Conservation (phyloP, 2,888 invertebrate species). For the Noctua janthe region DNA sequence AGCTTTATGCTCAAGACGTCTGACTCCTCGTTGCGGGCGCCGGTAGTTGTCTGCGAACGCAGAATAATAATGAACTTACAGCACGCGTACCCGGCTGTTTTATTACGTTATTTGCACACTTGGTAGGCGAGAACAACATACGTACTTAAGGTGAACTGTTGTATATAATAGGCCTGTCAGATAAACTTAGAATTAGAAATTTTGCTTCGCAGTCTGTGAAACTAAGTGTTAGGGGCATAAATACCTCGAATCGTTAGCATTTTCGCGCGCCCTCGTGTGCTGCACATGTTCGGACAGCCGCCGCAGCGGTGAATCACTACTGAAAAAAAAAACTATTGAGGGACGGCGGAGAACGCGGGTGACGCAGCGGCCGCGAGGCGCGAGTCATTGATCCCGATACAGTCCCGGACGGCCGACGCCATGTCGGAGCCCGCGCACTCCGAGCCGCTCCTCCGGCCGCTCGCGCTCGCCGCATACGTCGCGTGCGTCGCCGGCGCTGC, state of each 20-base stretch:
- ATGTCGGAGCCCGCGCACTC: constrained; percentile 80
- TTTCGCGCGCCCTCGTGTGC: constrained; percentile 77
- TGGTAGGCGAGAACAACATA: constrained; percentile 52
- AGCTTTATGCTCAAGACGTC: constrained; percentile 38
- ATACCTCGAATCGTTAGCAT: constrained; percentile 66
- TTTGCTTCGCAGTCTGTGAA: constrained; percentile 43
- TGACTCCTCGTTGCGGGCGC: constrained; percentile 59
- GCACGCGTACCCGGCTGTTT: constrained; percentile 62
- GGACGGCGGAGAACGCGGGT: constrained; percentile 83
- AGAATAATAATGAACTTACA: constrained; percentile 82
- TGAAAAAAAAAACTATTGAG: constrained; percentile 83
- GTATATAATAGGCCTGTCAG: constrained; percentile 32
- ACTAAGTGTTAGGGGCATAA: constrained; percentile 53
- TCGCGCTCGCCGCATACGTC: constrained; percentile 79
- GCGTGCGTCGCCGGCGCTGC: constrained; percentile 86
- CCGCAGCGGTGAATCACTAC: constrained; percentile 86
- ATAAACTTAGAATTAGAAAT: constrained; percentile 54
- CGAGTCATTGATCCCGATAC: constrained; percentile 89
- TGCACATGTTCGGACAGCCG: constrained; percentile 84
- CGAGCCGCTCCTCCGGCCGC: constrained; percentile 82
- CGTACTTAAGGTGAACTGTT: constrained; percentile 35
- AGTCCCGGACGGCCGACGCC: constrained; percentile 85
- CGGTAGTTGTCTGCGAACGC: constrained; percentile 78
- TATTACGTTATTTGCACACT: constrained; percentile 69
- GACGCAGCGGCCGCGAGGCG: constrained; percentile 84